Conservation (phyloP, 2,113 vertebrate species). For the Cryptomyrus ogoouensis region DNA sequence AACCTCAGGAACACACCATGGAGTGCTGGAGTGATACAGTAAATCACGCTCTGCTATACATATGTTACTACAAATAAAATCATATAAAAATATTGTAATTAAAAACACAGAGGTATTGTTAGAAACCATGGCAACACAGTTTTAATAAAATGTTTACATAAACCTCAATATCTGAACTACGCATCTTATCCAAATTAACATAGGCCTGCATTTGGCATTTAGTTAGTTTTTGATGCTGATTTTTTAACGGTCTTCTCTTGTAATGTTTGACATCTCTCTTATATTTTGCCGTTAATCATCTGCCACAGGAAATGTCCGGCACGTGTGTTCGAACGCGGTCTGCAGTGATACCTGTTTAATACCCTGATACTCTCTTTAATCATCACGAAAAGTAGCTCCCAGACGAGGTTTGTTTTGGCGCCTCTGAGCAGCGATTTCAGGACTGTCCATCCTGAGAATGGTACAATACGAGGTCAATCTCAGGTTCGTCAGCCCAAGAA, state of each 20-base stretch:
- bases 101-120: not conserved
- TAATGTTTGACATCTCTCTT: not conserved
- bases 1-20: not conserved
- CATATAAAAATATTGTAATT: not conserved
- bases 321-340: not conserved
- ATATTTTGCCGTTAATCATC: not conserved
- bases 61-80: not conserved
- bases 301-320: not conserved
- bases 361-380: not conserved
- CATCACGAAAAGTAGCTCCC: not conserved
- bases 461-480: slow-evolving; percentile 76
- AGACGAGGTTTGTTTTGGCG: not conserved
- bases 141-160: not conserved
- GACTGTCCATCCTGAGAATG: slow-evolving; percentile 97
- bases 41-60: not conserved
- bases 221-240: not conserved
- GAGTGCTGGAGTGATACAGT: not conserved
- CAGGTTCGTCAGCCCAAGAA: slow-evolving; percentile 95
- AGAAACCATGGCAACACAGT: not conserved
- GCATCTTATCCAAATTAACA: not conserved
- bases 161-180: not conserved
- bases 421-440: slow-evolving; percentile 66
- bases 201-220: not conserved
- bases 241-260: not conserved
- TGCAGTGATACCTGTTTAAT: not conserved